Evolutionary conservation across 2,113 vertebrate genomes (phyloP), one percentile per base, ranked within the genome.

Genomic region (Catharus bicknelli): DNA sequence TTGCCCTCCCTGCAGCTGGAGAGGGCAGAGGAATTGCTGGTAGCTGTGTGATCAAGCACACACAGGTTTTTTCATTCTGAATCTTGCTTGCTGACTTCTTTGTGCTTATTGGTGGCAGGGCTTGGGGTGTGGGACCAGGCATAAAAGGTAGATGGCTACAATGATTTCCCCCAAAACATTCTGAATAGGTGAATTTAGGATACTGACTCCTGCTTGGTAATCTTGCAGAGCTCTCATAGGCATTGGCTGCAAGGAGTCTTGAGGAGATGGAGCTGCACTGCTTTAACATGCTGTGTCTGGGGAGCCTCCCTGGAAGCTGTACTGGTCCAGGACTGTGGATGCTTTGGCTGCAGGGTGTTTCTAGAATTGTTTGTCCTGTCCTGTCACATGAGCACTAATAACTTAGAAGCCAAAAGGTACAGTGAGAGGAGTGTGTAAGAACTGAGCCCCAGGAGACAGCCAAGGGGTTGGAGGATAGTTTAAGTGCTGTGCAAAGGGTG

Each of bases 11-110:
- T 90, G 87, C 62, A 53, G 91, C 58, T 21, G 57, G 66, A 83
- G 69, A 88, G 67, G 51, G 29, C 36, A 83, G 86, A 63, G 43
- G 43, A 5, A 2, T 45, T 87, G 32, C 53, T 67, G 45, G 53
- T n/a, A 19, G 63, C 4, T 9, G 67, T 2, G 0, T 40, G 69
- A 67, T 76, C 61, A 74, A 67, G 66, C 20, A 15, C 87, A 18
- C 75, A 79, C 74, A 32, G 67, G 43, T 67, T 38, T 90, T 78
- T 77, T 53, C 27, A 43, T 62, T 79, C 82, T 88, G 55, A 77
- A 61, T 83, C 89, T 95, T 84, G 84, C 78, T 94, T 95, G 72
- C 89, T 88, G 68, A 70, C 75, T 93, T 88, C 76, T 88, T 81
- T 93, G 74, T 95, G 81, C n/a, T 18, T 91, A 27, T 79, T 67